A percentile compares a stretch with the other conserved stretches of the same genome.
Evolutionary conservation across 2,113 vertebrate genomes (phyloP).

Genomic region (Rhinolophus ferrumequinum): DNA sequence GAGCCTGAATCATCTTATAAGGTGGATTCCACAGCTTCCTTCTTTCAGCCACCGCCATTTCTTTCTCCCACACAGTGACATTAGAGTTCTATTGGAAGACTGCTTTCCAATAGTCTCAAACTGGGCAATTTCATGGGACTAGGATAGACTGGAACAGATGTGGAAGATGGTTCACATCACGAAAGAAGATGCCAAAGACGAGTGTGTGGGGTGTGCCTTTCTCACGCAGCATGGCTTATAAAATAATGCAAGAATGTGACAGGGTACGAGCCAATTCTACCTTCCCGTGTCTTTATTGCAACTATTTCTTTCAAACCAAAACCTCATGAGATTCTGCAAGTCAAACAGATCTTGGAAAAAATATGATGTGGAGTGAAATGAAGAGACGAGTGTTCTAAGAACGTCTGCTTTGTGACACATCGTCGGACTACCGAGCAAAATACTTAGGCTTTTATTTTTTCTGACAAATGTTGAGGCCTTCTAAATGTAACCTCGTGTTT

Average conservation of each 20-base stretch:
- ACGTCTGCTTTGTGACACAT: not conserved
- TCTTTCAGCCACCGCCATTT: not conserved
- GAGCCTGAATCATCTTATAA: constrained; percentile 24
- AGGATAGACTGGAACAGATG: not conserved
- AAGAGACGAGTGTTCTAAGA: not conserved
- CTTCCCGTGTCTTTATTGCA: not conserved
- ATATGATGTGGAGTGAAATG: not conserved
- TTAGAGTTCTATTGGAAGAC: not conserved
- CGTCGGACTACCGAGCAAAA: not conserved
- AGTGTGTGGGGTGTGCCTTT: not conserved
- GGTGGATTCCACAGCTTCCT: constrained; percentile 1
- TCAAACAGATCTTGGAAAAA: not conserved
- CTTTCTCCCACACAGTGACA: not conserved
- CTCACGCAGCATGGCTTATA: not conserved
- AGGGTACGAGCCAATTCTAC: not conserved
- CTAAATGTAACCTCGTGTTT: not conserved
- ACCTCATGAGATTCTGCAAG: not conserved
- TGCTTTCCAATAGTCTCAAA: constrained; percentile 22
- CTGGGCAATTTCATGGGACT: not conserved
- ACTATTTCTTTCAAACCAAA: not conserved
- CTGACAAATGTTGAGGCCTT: not conserved
- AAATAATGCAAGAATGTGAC: not conserved
- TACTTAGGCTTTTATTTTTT: not conserved
- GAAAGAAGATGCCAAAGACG: not conserved
- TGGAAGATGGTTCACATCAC: not conserved